Percentiles rank a stretch among this genome's conserved stretches.
Evolutionary conservation across 2,113 vertebrate species (phyloP).

Genomic region (Lethenteron reissneri): DNA sequence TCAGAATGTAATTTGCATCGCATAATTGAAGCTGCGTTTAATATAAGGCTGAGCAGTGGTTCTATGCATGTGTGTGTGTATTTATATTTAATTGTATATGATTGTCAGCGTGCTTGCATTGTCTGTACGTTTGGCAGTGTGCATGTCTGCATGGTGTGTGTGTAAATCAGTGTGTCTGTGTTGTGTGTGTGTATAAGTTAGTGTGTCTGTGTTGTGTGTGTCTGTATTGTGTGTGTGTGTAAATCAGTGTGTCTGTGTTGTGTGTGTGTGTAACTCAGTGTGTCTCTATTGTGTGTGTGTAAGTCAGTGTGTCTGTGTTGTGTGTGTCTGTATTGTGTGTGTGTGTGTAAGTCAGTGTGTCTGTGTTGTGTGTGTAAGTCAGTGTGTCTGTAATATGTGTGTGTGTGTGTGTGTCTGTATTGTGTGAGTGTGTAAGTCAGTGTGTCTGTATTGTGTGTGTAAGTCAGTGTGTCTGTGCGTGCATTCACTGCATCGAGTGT

Average conservation of each 20-base stretch:
- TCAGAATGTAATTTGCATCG: too few species aligned
- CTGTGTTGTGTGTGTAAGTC: neutral
- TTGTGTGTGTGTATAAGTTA: neutral
- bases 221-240: neutral
- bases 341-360: neutral
- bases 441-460: conserved; percentile 3
- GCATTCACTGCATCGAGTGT: neutral
- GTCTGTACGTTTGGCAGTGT: neutral
- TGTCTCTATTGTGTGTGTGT: neutral
- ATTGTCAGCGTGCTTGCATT: neutral
- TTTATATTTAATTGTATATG: neutral
- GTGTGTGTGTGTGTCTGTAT: neutral
- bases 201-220: neutral
- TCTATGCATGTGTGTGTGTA: neutral
- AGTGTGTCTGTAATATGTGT: neutral
- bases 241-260: neutral
- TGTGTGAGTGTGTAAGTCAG: neutral
- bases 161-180: neutral
- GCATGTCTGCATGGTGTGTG: neutral
- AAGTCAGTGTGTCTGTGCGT: neutral
- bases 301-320: neutral
- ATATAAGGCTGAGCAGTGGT: neutral
- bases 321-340: neutral
- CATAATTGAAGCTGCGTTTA: too few species aligned
- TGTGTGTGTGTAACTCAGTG: neutral